A percentile compares a stretch with the other conserved stretches of the same genome.
phyloP scores from a whole-genome alignment of 2,888 invertebrate genomes.

The Caenorhabditis japonica region DNA sequence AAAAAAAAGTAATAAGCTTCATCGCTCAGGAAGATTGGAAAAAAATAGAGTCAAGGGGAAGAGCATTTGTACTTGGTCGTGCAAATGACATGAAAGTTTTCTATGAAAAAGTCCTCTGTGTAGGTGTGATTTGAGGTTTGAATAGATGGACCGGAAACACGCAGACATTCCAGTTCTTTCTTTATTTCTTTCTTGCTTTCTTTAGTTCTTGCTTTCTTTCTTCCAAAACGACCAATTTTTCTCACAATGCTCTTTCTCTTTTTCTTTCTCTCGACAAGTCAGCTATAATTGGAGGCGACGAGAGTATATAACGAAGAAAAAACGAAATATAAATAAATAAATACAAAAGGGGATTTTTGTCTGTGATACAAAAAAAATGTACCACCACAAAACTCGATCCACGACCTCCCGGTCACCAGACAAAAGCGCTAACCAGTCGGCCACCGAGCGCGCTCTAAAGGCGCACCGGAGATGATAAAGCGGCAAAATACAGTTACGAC shows the following conservation, averaged over 20 bases:
- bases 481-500: too few relatives aligned
- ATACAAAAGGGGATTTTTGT: background rate
- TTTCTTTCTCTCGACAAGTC: too few relatives aligned
- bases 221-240: constrained; percentile 15
- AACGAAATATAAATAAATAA: constrained; percentile 1
- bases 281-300: constrained; percentile 38
- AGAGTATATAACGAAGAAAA: constrained; percentile 19
- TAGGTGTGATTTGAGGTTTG: constrained; percentile 40
- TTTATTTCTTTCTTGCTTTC: too few relatives aligned
- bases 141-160: constrained; percentile 30
- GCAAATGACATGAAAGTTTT: constrained; percentile 36
- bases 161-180: constrained; percentile 12
- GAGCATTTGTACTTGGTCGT: constrained; percentile 39
- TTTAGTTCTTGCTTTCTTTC: too few relatives aligned
- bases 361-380: too few relatives aligned
- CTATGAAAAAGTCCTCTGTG: constrained; percentile 6
- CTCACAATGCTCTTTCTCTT: too few relatives aligned
- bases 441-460: too few relatives aligned
- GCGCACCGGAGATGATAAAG: too few relatives aligned
- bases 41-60: constrained; percentile 2
- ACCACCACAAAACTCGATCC: too few relatives aligned
- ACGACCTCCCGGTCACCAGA: too few relatives aligned
- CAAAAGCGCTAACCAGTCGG: too few relatives aligned
- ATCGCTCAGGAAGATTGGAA: constrained; percentile 6
- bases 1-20: constrained; percentile 50